Base-by-base conservation (phyloP, 2,888 invertebrate genomes). In the Prionchulus punctatus region DNA sequence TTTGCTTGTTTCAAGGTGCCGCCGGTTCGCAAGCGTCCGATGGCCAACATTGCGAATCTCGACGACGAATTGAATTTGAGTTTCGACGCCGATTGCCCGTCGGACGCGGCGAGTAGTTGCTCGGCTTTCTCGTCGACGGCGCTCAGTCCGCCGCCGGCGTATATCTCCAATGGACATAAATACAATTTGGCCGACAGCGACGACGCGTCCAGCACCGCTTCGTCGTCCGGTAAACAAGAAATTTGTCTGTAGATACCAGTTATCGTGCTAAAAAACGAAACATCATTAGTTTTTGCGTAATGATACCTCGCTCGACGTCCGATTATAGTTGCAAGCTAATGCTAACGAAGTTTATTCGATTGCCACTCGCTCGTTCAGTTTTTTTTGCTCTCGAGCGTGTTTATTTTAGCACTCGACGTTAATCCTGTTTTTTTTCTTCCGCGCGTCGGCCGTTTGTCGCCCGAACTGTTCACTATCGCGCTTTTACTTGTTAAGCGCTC, bases 211-310 rank as follows among this genome's bases (percentile, higher is more conserved):
- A 53, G 27, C 28, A 2, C n/a, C 2, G 2, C 30, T 43, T 43
- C 36, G 43, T 43, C 30, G 18, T 18, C 28, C 43, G 30, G 15
- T 36, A 36, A 15, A 12, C 12, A 15, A 12, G 64, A 63, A n/a
- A n/a, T n/a, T n/a, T n/a, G n/a, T n/a, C n/a, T n/a, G 54, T 63
- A 2, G 64, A 62, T 12, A 62, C 62, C 15, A 45, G 30, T 30
- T 54, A 23, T 28, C 43, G 45, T 15, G 45, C 23, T 31, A n/a
- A 26, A 57, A 56, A 1, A 18, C 21, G 50, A 28, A 15, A n/a
- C 21, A 56, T 28, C 53, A n/a, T 4, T 21, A 55, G 7, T 57
- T 59, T 56, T 43, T 57, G 62, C 30, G 54, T 59, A 4, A 43
- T 43, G 3, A n/a, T n/a, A n/a, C n/a, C n/a, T n/a, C n/a, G n/a